A percentile compares a stretch with the other conserved stretches of the same genome.
Evolutionary conservation across 2,797 vertebrate species (phyloP).

Genomic region (Epinephelus malabaricus): DNA sequence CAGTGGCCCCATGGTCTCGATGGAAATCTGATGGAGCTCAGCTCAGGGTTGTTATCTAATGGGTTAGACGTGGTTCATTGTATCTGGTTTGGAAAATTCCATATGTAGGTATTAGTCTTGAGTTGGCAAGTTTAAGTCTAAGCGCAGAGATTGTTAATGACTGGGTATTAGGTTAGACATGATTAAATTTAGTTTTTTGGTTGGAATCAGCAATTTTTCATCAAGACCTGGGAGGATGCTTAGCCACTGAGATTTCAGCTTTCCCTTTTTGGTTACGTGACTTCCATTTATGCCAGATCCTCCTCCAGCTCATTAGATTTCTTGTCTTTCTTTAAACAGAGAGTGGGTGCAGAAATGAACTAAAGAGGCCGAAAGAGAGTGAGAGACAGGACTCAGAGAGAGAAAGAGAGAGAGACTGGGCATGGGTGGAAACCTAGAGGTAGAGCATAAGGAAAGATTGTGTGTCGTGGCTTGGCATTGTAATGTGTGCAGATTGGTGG

Average conservation of each 20-base stretch:
- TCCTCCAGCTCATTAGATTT: constrained; percentile 23
- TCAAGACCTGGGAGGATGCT: neutral
- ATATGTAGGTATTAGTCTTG: neutral
- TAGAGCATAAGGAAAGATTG: constrained; percentile 66
- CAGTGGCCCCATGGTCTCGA: too few species aligned
- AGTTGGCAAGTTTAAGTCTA: constrained; percentile 1
- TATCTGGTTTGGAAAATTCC: neutral
- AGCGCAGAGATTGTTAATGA: neutral
- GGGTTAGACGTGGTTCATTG: neutral
- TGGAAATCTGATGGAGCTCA: too few species aligned
- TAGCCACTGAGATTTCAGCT: constrained; percentile 11
- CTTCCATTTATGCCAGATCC: constrained; percentile 19
- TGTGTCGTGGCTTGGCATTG: constrained; percentile 67
- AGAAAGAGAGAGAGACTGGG: constrained; percentile 3
- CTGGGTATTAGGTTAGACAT: neutral
- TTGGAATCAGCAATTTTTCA: constrained; percentile 6
- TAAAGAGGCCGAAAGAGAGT: constrained; percentile 5
- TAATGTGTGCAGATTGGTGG: constrained; percentile 76
- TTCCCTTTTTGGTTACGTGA: constrained; percentile 11
- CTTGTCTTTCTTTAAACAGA: constrained; percentile 31
- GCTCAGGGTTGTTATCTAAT: neutral
- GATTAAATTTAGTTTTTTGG: constrained; percentile 1
- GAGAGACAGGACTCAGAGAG: neutral
- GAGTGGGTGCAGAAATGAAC: constrained; percentile 26
- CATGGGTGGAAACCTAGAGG: constrained; percentile 26